phyloP scores from a whole-genome alignment of 2,797 vertebrate genomes.

The Poecilia wingei region DNA sequence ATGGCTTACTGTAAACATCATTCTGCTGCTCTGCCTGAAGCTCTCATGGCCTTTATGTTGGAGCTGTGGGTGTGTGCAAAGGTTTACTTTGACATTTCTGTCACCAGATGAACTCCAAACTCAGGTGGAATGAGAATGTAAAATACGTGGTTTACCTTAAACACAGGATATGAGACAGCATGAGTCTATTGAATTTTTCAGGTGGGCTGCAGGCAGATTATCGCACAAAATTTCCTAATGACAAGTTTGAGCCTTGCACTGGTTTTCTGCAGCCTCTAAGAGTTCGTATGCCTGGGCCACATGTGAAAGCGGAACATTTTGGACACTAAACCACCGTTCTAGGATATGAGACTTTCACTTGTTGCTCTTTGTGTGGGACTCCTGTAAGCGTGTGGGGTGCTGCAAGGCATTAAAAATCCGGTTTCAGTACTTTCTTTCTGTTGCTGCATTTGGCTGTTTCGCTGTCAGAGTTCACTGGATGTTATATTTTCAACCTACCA shows the following conservation, averaged over 20 bases:
- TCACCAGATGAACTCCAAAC: constrained; percentile 36
- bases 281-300: constrained; percentile 30
- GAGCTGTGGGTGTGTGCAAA: constrained; percentile 44
- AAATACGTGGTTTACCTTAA: constrained; percentile 62
- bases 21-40: constrained; percentile 15
- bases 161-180: constrained; percentile 58
- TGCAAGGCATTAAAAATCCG: constrained; percentile 44
- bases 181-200: constrained; percentile 17
- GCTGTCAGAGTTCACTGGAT: constrained; percentile 22
- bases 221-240: constrained; percentile 3
- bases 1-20: constrained; percentile 59
- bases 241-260: constrained; percentile 21
- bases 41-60: constrained; percentile 36
- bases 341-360: constrained; percentile 85
- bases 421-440: constrained; percentile 59
- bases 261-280: constrained; percentile 26
- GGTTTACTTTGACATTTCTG: constrained; percentile 26
- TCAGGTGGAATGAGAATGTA: constrained; percentile 60
- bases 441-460: constrained; percentile 39
- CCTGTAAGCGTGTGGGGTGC: constrained; percentile 43
- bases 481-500: constrained; percentile 15
- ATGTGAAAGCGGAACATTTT: constrained; percentile 82
- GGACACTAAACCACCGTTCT: constrained; percentile 72
- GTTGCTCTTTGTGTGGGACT: constrained; percentile 52
- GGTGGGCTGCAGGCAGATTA: constrained; percentile 32